Percentiles rank a stretch among this genome's conserved stretches.
Evolutionary conservation across 2,113 vertebrate genomes (phyloP).

Genomic region (Varanus salvator): DNA sequence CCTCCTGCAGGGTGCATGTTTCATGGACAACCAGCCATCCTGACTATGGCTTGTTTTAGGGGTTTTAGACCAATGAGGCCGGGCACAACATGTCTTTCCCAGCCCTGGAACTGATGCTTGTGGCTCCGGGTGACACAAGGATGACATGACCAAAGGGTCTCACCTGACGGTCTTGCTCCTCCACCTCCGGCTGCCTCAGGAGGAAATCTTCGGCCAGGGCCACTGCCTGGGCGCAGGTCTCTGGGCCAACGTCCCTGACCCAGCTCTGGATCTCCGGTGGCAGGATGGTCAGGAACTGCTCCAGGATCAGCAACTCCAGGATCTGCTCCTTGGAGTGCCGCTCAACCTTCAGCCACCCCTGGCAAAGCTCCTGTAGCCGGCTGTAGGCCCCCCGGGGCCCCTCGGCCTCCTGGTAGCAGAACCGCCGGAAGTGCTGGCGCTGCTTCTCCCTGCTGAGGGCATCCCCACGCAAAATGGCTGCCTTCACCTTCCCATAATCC

Average conservation of each 20-base stretch:
- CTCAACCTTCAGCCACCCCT: too few species aligned
- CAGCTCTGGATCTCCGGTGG: neutral
- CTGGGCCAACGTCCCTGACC: neutral
- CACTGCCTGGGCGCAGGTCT: conserved; percentile 7
- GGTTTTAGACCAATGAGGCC: too few species aligned
- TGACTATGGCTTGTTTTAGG: too few species aligned
- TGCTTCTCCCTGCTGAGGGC: neutral
- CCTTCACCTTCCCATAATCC: conserved; percentile 2
- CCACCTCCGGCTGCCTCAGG: neutral
- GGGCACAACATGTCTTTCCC: neutral
- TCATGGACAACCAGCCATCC: too few species aligned
- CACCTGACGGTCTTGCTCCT: neutral
- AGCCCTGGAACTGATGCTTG: neutral
- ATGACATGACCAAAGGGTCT: neutral
- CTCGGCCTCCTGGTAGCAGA: too few species aligned
- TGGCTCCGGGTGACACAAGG: neutral
- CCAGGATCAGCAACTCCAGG: too few species aligned
- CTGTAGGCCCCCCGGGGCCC: too few species aligned
- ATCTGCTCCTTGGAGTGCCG: too few species aligned
- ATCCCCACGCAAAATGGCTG: neutral
- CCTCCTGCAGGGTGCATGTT: too few species aligned
- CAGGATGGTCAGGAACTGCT: neutral
- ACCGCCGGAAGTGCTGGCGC: too few species aligned
- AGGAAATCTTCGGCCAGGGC: neutral
- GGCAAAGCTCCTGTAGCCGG: too few species aligned